These are phyloP conservation scores for Tonatia bakeri DNA, from an alignment of 2,113 vertebrate genomes.

Conservation along the genomic window DNA sequence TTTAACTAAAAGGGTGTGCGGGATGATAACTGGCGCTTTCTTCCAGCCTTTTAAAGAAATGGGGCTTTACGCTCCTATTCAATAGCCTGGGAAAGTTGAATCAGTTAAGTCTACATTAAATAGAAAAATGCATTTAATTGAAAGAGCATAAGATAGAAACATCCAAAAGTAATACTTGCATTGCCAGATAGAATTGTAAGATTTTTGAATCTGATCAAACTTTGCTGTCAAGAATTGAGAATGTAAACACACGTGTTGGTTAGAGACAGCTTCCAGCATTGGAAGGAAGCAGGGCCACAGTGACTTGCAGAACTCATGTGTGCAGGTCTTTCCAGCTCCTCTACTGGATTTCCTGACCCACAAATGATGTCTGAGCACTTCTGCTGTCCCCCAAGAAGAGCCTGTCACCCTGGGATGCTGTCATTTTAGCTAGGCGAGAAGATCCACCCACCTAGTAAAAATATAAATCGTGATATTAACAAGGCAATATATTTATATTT, in stretches of 20 bases:
- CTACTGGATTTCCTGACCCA: neutral
- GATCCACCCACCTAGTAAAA: neutral
- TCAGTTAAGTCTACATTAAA: constrained; percentile 50
- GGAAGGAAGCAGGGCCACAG: neutral
- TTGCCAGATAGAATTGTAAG: neutral
- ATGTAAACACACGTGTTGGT: neutral
- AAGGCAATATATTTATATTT: neutral
- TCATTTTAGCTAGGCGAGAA: neutral
- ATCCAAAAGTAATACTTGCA: constrained; percentile 11
- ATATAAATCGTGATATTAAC: neutral
- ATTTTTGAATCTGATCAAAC: neutral
- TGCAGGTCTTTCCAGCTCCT: neutral
- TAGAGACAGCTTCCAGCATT: neutral
- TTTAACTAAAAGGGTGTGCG: constrained; percentile 41
- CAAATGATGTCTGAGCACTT: neutral
- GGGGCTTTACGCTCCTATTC: constrained; percentile 32
- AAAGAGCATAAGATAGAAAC: constrained; percentile 25
- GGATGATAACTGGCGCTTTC: constrained; percentile 26
- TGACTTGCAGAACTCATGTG: neutral
- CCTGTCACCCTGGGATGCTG: neutral
- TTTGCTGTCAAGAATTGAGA: neutral
- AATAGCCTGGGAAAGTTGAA: constrained; percentile 45
- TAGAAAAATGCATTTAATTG: constrained; percentile 58
- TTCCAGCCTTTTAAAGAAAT: constrained; percentile 53
- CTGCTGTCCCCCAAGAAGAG: neutral